Percentiles rank a stretch among this genome's conserved stretches.
Conservation (phyloP, 1,140 invertebrate species). For the Heliconius congener region DNA sequence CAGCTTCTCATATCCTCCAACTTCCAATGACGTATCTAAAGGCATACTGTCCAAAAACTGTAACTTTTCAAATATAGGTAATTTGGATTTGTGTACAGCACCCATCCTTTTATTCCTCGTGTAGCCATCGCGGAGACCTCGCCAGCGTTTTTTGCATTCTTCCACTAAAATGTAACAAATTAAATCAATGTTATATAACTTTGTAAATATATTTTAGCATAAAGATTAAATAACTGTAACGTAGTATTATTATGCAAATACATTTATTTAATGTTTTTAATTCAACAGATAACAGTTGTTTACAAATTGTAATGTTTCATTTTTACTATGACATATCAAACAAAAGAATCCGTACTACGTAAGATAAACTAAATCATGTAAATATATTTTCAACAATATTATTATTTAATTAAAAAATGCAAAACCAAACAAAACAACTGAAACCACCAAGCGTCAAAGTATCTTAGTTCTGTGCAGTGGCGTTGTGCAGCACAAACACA, state of each 20-base stretch:
- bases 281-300: background rate
- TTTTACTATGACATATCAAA: background rate
- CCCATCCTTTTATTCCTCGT: constrained; percentile 65
- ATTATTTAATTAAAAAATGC: background rate
- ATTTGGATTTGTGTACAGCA: constrained; percentile 63
- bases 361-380: background rate
- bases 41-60: constrained; percentile 56
- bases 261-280: background rate
- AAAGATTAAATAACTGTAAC: background rate
- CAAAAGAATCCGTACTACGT: background rate
- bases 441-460: background rate
- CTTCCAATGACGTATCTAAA: constrained; percentile 25
- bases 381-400: background rate
- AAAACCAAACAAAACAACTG: background rate
- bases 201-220: background rate
- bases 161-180: constrained; percentile 62
- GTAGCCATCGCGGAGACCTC: constrained; percentile 69
- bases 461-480: constrained; percentile 42
- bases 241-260: background rate
- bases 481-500: constrained; percentile 59
- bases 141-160: constrained; percentile 75
- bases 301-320: background rate
- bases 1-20: constrained; percentile 32
- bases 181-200: background rate
- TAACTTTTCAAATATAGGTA: constrained; percentile 63